Conservation (phyloP, 2,113 vertebrate species). For the Cynocephalus volans region DNA sequence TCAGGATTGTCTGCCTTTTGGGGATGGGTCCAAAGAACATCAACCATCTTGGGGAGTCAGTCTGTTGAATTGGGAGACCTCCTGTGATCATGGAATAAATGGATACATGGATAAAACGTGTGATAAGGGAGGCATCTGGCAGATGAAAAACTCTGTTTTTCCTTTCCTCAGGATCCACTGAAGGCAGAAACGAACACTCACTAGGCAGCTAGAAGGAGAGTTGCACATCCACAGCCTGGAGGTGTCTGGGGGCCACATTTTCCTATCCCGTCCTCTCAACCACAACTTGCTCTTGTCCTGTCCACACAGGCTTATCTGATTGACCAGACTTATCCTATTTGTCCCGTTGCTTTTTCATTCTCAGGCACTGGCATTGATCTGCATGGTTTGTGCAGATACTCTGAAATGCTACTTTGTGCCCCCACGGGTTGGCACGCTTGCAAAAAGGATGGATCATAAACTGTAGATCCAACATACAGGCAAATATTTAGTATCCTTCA, state of each 20-base stretch:
- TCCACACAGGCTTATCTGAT: background rate
- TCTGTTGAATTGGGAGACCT: background rate
- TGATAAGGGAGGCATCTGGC: background rate
- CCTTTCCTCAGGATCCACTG: background rate
- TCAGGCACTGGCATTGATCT: background rate
- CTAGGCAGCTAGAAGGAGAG: background rate
- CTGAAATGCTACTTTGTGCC: background rate
- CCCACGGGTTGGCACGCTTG: background rate
- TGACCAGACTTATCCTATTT: background rate
- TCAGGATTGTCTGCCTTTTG: background rate
- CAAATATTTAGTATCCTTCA: conserved; percentile 33
- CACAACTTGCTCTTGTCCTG: background rate
- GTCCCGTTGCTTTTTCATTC: background rate
- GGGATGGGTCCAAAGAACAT: background rate
- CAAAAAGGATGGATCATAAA: background rate
- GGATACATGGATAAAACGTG: background rate
- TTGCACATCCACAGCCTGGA: background rate
- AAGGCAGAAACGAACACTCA: background rate
- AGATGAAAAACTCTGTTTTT: background rate
- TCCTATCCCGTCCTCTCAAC: background rate
- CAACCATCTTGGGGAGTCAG: background rate
- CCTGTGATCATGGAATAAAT: background rate
- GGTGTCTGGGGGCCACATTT: background rate
- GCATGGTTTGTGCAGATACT: background rate
- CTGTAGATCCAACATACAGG: background rate